Percentiles rank a stretch among this genome's conserved stretches.
Conservation (phyloP, 2,113 vertebrate species). For the Megaceryle maxima region DNA sequence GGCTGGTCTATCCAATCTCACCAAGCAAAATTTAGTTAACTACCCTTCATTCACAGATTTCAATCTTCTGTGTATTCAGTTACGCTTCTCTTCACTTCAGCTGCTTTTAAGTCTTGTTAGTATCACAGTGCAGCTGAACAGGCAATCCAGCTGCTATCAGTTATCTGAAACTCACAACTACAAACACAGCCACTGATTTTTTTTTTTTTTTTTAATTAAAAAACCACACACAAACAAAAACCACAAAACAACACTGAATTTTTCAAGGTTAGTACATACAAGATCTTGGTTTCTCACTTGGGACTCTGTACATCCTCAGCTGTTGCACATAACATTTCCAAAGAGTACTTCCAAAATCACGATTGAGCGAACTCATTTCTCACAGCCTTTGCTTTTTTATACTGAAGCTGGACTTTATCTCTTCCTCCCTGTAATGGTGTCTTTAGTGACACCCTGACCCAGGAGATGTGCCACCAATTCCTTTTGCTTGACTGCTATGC, state of each 20-base stretch:
- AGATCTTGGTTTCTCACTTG: neutral
- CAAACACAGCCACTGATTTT: neutral
- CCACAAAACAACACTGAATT: neutral
- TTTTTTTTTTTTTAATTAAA: too few relatives aligned
- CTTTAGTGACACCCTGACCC: neutral
- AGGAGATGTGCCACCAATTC: neutral
- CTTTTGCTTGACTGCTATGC: neutral
- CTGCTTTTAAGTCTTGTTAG: neutral
- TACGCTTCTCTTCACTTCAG: neutral
- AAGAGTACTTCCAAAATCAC: neutral
- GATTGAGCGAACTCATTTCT: neutral
- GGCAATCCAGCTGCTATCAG: neutral
- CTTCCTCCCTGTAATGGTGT: neutral
- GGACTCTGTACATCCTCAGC: neutral
- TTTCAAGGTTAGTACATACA: neutral
- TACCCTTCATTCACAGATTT: neutral
- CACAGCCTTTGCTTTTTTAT: neutral
- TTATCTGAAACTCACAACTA: neutral
- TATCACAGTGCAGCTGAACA: neutral
- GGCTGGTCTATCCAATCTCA: neutral
- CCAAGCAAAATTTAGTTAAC: neutral
- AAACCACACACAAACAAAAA: too few relatives aligned
- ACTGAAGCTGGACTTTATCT: neutral
- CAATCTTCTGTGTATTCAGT: neutral
- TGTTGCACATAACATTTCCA: neutral